Base-by-base conservation (phyloP, 2,797 vertebrate species). In the Scolopax bukidnonensis region DNA sequence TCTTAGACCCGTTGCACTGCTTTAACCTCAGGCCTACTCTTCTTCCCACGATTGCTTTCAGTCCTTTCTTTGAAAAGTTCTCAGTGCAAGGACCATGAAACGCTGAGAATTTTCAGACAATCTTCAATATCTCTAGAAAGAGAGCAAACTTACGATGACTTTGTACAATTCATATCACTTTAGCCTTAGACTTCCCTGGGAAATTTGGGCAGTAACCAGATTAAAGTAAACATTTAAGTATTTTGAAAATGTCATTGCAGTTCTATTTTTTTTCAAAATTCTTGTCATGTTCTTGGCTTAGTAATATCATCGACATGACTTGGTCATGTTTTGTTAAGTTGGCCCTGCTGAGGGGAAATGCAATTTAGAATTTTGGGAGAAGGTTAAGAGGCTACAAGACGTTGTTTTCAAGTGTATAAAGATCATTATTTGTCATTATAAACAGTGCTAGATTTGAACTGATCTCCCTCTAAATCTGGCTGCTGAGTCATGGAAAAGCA, bases 161-260 rank as follows among this genome's bases (percentile, higher is more conserved):
- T 88, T 81, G 51, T 81, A 68, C 27, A 84, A 57, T 7, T 90
- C 69, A 8, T 50, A 40, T 87, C 79, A 43, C 43, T 93, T 94
- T 24, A 51, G 19, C 47, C 48, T 81, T 71, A 67, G 74, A 78
- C 24, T 69, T 91, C 16, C 51, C 73, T 93, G 92, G 77, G 88
- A 95, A 94, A 93, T 89, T 61, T 81, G 33, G 11, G 86, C 74
- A 51, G 41, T 75, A 87, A 89, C 14, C 16, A 79, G 77, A 87
- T 79, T 47, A 89, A 94, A 91, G 91, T 70, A 93, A 95, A 95
- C 61, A 90, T 40, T 69, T 65, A 69, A 79, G 47, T 36, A 76
- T 91, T 95, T 79, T 80, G 32, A 85, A 84, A 92, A 89, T 89
- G 48, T 53, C 65, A 32, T 36, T 83, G 68, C 56, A 32, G 33